phyloP scores from a whole-genome alignment of 2,888 invertebrate species.

The Zele albiditarsus region DNA sequence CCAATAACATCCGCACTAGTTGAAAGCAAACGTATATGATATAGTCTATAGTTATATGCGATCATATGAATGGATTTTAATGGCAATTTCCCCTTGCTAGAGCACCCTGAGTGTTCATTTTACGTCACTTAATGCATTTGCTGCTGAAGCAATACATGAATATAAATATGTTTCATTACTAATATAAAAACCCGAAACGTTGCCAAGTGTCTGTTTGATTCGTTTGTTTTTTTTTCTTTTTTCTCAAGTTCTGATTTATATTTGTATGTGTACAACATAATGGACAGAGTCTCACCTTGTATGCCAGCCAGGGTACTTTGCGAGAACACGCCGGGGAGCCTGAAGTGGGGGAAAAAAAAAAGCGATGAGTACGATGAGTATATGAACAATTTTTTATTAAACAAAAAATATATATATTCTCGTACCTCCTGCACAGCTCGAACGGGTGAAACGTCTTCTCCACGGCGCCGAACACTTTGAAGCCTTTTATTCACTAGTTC shows the following conservation, averaged over 20 bases:
- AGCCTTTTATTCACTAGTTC: conserved; percentile 76
- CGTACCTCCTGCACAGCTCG: conserved; percentile 78
- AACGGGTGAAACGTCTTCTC: conserved; percentile 78
- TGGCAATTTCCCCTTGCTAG: conserved; percentile 59
- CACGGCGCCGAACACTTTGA: conserved; percentile 80
- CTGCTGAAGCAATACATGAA: background rate
- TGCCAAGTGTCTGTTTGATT: conserved; percentile 56
- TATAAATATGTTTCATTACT: background rate
- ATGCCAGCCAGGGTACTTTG: conserved; percentile 86
- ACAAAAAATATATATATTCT: conserved; percentile 20
- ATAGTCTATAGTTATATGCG: conserved; percentile 45
- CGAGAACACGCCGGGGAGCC: conserved; percentile 87
- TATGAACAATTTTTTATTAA: too few relatives aligned
- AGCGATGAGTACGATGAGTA: too few relatives aligned
- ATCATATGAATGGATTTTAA: conserved; percentile 65
- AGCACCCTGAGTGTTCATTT: conserved; percentile 51
- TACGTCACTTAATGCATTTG: background rate
- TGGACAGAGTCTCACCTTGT: conserved; percentile 77
- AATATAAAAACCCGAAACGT: conserved; percentile 23
- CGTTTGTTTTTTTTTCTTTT: background rate
- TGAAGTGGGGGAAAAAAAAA: conserved; percentile 72
- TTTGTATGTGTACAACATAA: background rate
- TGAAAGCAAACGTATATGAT: background rate
- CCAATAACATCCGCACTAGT: background rate
- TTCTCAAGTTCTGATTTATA: conserved; percentile 1